Evolutionary conservation across 2,888 invertebrate genomes (phyloP).

Genomic region (Melolontha melolontha): DNA sequence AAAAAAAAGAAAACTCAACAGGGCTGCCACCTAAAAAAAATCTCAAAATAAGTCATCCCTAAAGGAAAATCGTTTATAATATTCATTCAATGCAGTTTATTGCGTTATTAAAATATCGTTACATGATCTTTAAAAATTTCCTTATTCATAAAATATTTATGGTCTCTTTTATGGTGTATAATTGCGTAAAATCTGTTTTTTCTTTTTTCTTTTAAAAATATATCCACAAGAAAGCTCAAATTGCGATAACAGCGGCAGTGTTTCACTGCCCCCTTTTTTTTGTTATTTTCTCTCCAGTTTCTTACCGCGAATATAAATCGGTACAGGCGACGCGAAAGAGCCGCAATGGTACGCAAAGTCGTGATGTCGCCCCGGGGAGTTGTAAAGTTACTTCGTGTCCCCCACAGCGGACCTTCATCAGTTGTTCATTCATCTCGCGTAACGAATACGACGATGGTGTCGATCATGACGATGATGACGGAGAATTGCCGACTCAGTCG

Average conservation of each 20-base stretch:
- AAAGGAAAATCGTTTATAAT: too few relatives aligned
- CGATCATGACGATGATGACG: slow-evolving; percentile 4
- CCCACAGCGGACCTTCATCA: slow-evolving; percentile 2
- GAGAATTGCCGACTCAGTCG: slow-evolving; percentile 10
- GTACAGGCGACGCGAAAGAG: slow-evolving; percentile 5
- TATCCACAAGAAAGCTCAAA: too few relatives aligned
- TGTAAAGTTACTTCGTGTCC: slow-evolving; percentile 46
- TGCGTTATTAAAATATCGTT: too few relatives aligned
- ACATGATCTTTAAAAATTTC: too few relatives aligned
- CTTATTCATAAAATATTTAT: too few relatives aligned
- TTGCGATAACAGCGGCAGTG: too few relatives aligned
- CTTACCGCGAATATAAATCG: not conserved
- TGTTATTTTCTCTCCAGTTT: slow-evolving; percentile 9
- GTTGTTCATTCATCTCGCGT: not conserved
- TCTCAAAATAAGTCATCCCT: too few relatives aligned
- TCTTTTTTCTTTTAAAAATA: not conserved
- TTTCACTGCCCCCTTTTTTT: not conserved
- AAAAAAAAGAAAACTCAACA: too few relatives aligned
- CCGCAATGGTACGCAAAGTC: slow-evolving; percentile 37
- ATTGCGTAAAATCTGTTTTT: not conserved
- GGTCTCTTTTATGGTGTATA: too few relatives aligned
- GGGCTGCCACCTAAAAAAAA: too few relatives aligned
- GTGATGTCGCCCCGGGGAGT: slow-evolving; percentile 45
- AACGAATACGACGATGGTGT: slow-evolving; percentile 1
- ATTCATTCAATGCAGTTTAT: too few relatives aligned